Percentiles rank a stretch among this genome's conserved stretches.
Conservation (phyloP, 1,140 invertebrate species). For the Pseudomyrmex dendroicus region DNA sequence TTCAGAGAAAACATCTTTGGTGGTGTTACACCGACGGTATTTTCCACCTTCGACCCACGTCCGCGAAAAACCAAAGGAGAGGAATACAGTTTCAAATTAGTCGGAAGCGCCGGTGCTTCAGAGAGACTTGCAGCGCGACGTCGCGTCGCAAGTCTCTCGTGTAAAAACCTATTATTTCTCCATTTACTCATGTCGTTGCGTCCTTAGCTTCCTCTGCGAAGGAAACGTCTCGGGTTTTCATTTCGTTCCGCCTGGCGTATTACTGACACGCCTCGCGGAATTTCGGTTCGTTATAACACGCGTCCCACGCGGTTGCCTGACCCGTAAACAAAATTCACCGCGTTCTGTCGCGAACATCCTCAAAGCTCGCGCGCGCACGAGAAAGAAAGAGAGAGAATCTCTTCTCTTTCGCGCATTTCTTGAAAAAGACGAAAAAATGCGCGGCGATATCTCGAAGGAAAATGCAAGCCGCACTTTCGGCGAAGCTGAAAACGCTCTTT, state of each 20-base stretch:
- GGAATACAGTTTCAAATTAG: conserved; percentile 29
- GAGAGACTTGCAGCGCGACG: background rate
- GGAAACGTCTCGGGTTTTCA: conserved; percentile 9
- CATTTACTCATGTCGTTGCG: conserved; percentile 36
- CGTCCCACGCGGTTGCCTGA: conserved; percentile 33
- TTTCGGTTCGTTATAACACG: conserved; percentile 15
- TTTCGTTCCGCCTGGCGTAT: conserved; percentile 20
- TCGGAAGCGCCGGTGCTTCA: background rate
- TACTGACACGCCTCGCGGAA: conserved; percentile 18
- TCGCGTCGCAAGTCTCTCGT: background rate
- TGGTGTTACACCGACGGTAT: background rate
- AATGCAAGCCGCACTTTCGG: background rate
- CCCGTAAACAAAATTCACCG: conserved; percentile 29
- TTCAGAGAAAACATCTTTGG: background rate
- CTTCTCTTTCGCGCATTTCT: background rate
- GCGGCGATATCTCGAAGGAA: background rate
- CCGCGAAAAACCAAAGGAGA: background rate
- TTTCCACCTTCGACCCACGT: background rate
- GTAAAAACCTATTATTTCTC: conserved; percentile 43
- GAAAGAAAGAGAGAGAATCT: no score
- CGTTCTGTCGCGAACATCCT: background rate
- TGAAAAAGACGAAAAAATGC: conserved; percentile 6
- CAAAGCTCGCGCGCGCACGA: background rate
- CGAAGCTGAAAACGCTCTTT: background rate
- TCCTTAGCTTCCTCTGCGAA: background rate